Evolutionary conservation across 2,888 invertebrate genomes (phyloP).

Genomic region (Leptopilina syphax): DNA sequence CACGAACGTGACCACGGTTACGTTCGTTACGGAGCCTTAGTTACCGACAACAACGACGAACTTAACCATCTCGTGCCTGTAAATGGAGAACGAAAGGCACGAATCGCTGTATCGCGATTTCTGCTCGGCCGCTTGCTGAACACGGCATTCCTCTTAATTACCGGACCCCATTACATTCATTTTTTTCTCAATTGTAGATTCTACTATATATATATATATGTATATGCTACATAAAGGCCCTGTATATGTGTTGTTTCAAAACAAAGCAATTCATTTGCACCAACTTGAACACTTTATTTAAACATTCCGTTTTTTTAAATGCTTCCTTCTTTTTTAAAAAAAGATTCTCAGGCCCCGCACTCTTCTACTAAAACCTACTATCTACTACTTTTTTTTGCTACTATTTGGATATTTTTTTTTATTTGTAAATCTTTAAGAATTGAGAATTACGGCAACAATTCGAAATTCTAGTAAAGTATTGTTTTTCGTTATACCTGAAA

Average conservation of each 20-base stretch:
- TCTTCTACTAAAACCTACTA: no score
- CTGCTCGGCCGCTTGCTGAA: slow-evolving; percentile 49
- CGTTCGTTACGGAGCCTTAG: slow-evolving; percentile 54
- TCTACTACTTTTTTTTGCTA: no score
- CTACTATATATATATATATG: not conserved
- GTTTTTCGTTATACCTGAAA: no score
- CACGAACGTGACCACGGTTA: slow-evolving; percentile 51
- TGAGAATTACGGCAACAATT: no score
- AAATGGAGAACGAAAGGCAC: slow-evolving; percentile 52
- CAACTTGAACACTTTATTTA: not conserved
- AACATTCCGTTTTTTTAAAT: no score
- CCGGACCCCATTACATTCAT: slow-evolving; percentile 54
- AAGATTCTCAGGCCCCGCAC: no score
- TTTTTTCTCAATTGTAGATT: slow-evolving; percentile 41
- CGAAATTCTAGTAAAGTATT: no score
- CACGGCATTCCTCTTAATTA: slow-evolving; percentile 59
- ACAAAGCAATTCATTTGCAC: slow-evolving; percentile 18
- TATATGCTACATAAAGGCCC: no score
- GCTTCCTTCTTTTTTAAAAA: no score
- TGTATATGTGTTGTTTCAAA: not conserved
- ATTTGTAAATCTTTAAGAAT: no score
- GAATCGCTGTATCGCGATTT: slow-evolving; percentile 54
- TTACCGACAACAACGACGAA: slow-evolving; percentile 52
- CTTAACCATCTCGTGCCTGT: slow-evolving; percentile 57
- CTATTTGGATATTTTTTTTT: no score